phyloP scores from a whole-genome alignment of 1,140 invertebrate species.

The Steinernema feltiae region DNA sequence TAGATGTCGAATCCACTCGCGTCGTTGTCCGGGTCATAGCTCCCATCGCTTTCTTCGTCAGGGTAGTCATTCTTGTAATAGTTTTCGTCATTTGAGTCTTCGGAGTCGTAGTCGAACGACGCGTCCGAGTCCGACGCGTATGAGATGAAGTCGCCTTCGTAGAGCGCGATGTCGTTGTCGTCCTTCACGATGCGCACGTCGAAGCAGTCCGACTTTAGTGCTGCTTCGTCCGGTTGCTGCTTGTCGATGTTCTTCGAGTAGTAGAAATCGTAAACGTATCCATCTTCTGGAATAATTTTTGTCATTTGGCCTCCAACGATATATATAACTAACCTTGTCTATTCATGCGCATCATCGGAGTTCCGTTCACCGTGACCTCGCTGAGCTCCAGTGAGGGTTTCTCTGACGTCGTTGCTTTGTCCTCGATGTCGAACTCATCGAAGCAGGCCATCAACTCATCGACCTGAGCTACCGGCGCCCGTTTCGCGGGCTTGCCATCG shows the following conservation, averaged over 20 bases:
- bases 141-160: conserved; percentile 7
- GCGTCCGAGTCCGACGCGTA: conserved; percentile 7
- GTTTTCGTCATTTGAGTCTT: conserved; percentile 43
- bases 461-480: background rate
- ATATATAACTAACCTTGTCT: background rate
- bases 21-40: conserved; percentile 34
- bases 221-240: background rate
- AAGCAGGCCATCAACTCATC: background rate
- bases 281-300: conserved; percentile 22
- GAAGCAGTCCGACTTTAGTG: background rate
- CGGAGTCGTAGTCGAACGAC: conserved; percentile 31
- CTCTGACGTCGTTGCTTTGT: background rate
- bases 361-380: background rate
- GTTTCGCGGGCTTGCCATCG: background rate
- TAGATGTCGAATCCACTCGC: conserved; percentile 29
- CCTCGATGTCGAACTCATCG: background rate
- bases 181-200: conserved; percentile 28
- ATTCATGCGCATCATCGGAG: background rate
- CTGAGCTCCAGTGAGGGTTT: background rate
- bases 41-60: conserved; percentile 36
- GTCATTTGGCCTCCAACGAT: background rate
- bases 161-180: conserved; percentile 26
- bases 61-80: conserved; percentile 48
- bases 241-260: conserved; percentile 29
- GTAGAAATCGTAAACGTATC: conserved; percentile 42